These are phyloP conservation scores for Octodonta nipae DNA, from an alignment of 2,888 invertebrate genomes.

Conservation along the genomic window DNA sequence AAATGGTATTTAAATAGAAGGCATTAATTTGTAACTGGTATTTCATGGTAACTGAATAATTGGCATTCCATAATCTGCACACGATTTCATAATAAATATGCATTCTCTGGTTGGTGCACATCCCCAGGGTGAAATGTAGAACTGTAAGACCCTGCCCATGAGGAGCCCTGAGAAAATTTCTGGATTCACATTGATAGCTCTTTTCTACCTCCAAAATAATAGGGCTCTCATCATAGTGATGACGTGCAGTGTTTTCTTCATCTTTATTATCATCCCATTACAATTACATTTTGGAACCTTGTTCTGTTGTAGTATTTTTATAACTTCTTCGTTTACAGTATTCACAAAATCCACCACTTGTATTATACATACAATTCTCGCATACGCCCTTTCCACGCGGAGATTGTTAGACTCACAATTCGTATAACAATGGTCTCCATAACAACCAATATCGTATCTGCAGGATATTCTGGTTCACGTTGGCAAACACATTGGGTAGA, in stretches of 20 bases:
- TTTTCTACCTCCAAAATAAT: constrained; percentile 78
- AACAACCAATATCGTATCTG: constrained; percentile 84
- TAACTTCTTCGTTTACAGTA: constrained; percentile 76
- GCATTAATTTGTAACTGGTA: constrained; percentile 37
- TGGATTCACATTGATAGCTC: constrained; percentile 75
- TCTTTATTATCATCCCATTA: constrained; percentile 85
- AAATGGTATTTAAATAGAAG: constrained; percentile 63
- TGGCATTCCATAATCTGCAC: constrained; percentile 41
- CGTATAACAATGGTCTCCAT: constrained; percentile 75
- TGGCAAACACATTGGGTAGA: constrained; percentile 73
- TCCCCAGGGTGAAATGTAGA: constrained; percentile 57
- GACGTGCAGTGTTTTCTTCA: constrained; percentile 73
- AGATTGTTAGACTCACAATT: constrained; percentile 87
- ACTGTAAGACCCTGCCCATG: constrained; percentile 65
- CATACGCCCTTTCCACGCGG: constrained; percentile 64
- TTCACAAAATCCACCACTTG: constrained; percentile 74
- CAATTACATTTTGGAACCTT: constrained; percentile 71
- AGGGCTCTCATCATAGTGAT: constrained; percentile 64
- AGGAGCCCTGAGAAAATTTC: constrained; percentile 62
- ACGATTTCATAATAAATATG: constrained; percentile 72
- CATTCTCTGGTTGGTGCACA: constrained; percentile 70
- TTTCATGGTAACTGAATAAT: constrained; percentile 45
- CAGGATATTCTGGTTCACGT: constrained; percentile 74
- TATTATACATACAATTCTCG: constrained; percentile 82
- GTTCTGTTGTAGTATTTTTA: constrained; percentile 71